Conservation (phyloP, 2,888 invertebrate genomes). For the Callinectes sapidus region DNA sequence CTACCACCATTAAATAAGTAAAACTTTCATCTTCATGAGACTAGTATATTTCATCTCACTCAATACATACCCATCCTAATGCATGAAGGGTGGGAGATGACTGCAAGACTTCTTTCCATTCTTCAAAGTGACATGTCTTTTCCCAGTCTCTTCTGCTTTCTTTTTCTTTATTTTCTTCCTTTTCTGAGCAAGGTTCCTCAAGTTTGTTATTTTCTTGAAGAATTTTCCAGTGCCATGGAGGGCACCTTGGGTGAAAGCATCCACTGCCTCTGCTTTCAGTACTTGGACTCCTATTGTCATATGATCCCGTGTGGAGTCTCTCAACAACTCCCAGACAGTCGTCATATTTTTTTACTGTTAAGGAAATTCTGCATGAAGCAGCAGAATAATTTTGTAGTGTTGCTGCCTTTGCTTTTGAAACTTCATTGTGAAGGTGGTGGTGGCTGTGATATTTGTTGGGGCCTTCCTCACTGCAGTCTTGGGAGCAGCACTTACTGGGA, state of each 20-base stretch:
- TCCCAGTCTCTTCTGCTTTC: background rate
- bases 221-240: constrained; percentile 39
- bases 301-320: background rate
- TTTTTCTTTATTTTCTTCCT: background rate
- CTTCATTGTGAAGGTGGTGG: background rate
- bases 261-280: background rate
- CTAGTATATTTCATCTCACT: background rate
- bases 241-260: background rate
- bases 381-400: background rate
- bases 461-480: constrained; percentile 25
- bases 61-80: constrained; percentile 49
- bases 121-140: constrained; percentile 7
- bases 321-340: background rate
- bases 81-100: constrained; percentile 45
- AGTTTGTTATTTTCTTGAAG: background rate
- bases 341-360: background rate
- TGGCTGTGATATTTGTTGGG: background rate
- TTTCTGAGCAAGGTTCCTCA: background rate
- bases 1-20: too few relatives aligned
- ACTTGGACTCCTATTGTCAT: background rate
- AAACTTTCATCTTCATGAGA: too few relatives aligned
- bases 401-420: background rate
- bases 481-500: constrained; percentile 43
- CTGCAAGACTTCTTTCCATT: constrained; percentile 28
- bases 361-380: background rate